These are phyloP conservation scores for Cotesia vestalis DNA, from an alignment of 1,140 invertebrate genomes.

Conservation along the genomic window DNA sequence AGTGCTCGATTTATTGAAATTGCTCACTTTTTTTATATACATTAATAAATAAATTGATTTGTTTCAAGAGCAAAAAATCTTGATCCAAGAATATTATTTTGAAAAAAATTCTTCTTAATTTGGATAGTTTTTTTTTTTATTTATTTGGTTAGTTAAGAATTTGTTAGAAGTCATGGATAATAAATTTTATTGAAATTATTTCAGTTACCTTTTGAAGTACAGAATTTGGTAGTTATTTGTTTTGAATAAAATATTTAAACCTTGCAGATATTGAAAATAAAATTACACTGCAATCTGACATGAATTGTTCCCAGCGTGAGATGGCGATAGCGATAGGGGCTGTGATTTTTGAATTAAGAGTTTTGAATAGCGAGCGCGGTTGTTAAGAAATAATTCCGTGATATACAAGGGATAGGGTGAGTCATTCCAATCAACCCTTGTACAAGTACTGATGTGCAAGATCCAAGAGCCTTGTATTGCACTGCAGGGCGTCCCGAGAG, in stretches of 20 bases:
- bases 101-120: too few relatives aligned
- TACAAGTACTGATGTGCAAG: constrained; percentile 16
- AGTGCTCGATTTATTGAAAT: constrained; percentile 51
- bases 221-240: too few relatives aligned
- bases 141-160: too few relatives aligned
- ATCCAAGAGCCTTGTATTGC: background rate
- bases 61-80: too few relatives aligned
- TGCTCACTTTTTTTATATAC: constrained; percentile 19
- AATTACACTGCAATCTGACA: constrained; percentile 47
- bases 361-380: constrained; percentile 27
- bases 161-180: too few relatives aligned
- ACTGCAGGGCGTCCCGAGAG: constrained; percentile 40
- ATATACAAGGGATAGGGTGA: constrained; percentile 47
- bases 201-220: too few relatives aligned
- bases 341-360: constrained; percentile 25
- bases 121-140: too few relatives aligned
- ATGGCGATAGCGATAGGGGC: constrained; percentile 7
- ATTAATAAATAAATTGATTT: too few relatives aligned
- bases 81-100: too few relatives aligned
- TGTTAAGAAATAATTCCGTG: constrained; percentile 51
- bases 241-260: too few relatives aligned
- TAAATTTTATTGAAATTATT: too few relatives aligned
- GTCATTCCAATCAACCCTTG: constrained; percentile 53
- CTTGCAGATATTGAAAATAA: too few relatives aligned
- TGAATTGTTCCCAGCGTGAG: background rate